phyloP scores from a whole-genome alignment of 53 echinoderm and acorn worm genomes.

The Holothuria scabra region DNA sequence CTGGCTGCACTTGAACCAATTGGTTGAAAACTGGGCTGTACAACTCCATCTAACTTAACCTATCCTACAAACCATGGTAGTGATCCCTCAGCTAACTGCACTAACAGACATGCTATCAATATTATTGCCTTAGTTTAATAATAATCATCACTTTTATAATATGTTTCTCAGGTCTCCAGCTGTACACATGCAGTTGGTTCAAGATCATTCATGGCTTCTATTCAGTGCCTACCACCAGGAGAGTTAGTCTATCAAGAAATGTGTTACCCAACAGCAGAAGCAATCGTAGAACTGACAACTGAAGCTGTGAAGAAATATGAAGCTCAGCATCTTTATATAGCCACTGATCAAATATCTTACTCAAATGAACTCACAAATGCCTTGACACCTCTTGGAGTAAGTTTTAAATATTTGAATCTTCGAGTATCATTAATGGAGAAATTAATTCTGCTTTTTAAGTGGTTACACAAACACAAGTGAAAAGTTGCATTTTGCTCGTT shows the following conservation, averaged over 20 bases:
- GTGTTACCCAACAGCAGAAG: conserved; percentile 46
- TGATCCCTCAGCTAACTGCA: too few species aligned
- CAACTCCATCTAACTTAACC: too few species aligned
- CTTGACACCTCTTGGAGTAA: conserved; percentile 30
- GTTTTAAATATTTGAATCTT: background rate
- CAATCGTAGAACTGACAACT: conserved; percentile 50
- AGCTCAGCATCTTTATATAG: conserved; percentile 78
- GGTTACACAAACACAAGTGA: too few species aligned
- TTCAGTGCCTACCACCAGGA: conserved; percentile 64
- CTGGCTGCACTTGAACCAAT: too few species aligned
- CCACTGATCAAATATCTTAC: conserved; percentile 71
- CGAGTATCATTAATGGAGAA: too few species aligned
- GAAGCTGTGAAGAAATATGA: conserved; percentile 56
- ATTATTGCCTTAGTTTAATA: too few species aligned
- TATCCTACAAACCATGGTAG: too few species aligned
- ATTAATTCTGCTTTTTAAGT: too few species aligned
- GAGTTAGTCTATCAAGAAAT: conserved; percentile 39
- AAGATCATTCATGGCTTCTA: conserved; percentile 73
- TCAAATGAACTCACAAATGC: conserved; percentile 45
- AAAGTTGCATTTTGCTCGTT: too few species aligned
- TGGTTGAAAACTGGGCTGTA: too few species aligned
- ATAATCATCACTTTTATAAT: background rate
- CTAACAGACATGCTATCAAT: too few species aligned
- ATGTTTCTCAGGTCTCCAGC: background rate
- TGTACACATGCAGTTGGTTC: conserved; percentile 40